phyloP scores from a whole-genome alignment of 1,140 invertebrate species.

The Drosophila eugracilis region DNA sequence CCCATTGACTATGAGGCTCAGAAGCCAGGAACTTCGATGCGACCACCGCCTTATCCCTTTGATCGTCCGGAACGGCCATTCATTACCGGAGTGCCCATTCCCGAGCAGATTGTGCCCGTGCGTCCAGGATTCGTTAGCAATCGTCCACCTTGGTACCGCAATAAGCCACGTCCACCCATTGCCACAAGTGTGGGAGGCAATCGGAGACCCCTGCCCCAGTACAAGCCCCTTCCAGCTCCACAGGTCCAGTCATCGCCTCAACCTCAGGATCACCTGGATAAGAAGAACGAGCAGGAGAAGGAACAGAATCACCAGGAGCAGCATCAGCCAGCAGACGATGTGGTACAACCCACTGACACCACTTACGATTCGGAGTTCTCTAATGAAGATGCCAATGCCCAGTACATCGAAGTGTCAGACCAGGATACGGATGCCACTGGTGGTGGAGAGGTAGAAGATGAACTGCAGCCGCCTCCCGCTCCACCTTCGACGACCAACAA shows the following conservation, averaged over 20 bases:
- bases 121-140: conserved; percentile 85
- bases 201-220: conserved; percentile 85
- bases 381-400: conserved; percentile 73
- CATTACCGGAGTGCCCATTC: conserved; percentile 89
- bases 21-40: conserved; percentile 79
- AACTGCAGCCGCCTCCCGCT: conserved; percentile 44
- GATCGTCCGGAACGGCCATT: conserved; percentile 88
- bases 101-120: conserved; percentile 90
- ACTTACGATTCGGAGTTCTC: conserved; percentile 81
- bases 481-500: conserved; percentile 20
- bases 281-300: conserved; percentile 26
- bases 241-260: conserved; percentile 40
- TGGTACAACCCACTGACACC: conserved; percentile 71
- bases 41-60: conserved; percentile 88
- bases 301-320: conserved; percentile 16
- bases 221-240: conserved; percentile 86
- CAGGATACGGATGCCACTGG: conserved; percentile 63
- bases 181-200: conserved; percentile 71
- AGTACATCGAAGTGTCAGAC: conserved; percentile 81
- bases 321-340: conserved; percentile 35
- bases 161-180: conserved; percentile 85
- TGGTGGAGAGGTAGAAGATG: conserved; percentile 59
- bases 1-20: conserved; percentile 89
- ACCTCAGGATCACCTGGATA: conserved; percentile 45
- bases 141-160: conserved; percentile 88